A percentile compares a stretch with the other conserved stretches of the same genome.
Conservation (phyloP, 2,888 invertebrate genomes). For the Trichopoda pennipes region DNA sequence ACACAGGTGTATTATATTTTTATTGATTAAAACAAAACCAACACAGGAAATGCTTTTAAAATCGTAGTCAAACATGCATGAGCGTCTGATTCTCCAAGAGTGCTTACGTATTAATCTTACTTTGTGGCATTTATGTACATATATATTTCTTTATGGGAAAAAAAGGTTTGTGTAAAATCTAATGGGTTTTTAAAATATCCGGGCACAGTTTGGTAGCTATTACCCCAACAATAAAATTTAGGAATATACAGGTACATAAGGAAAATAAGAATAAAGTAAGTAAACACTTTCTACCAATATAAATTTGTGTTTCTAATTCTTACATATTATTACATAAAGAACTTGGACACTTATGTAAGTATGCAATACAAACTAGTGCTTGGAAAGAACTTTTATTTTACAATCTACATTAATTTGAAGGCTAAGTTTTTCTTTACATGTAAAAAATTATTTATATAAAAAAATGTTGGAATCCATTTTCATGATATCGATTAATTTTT, state of each 20-base stretch:
- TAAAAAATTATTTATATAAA: too few relatives aligned
- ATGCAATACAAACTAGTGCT: not conserved
- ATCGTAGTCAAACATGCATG: not conserved
- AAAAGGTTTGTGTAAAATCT: constrained; percentile 13
- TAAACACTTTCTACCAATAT: not conserved
- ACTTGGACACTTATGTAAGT: not conserved
- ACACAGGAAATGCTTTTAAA: constrained; percentile 20
- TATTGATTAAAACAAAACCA: constrained; percentile 33
- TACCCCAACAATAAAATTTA: not conserved
- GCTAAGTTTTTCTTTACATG: not conserved
- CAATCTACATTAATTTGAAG: constrained; percentile 7
- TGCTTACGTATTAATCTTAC: not conserved
- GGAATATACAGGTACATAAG: constrained; percentile 1
- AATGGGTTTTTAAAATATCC: constrained; percentile 13
- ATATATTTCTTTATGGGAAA: constrained; percentile 16
- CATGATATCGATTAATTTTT: not conserved
- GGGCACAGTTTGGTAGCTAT: not conserved
- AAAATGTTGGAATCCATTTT: not conserved
- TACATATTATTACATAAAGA: not conserved
- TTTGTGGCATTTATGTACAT: not conserved
- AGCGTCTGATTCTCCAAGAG: not conserved
- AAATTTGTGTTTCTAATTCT: constrained; percentile 14
- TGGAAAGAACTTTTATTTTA: not conserved
- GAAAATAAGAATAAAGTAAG: not conserved
- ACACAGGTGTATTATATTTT: constrained; percentile 1